Base-by-base conservation (phyloP, 2,113 vertebrate species). In the Lipophrys pholis region DNA sequence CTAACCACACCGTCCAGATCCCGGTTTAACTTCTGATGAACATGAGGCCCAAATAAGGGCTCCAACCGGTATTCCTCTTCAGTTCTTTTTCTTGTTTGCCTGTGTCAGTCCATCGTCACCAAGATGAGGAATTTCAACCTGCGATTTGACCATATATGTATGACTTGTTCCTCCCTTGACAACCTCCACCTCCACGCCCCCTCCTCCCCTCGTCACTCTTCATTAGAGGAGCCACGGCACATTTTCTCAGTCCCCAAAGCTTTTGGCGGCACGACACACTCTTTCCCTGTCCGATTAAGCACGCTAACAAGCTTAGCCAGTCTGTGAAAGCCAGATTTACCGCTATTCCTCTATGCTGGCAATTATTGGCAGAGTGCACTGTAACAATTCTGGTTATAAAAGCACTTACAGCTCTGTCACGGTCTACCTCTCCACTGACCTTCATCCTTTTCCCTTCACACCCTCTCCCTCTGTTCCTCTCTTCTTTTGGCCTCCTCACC, bases 241-340 rank as follows among this genome's bases (percentile, higher is more conserved):
- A 66, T 83, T 84, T 88, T 80, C 83, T 81, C 76, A 58, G 73
- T 77, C 49, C 43, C 52, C 57, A 53, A 74, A 76, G 64, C 72
- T 72, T 82, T 84, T 76, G 66, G 70, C 66, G 46, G 68, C 36
- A 66, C 74, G 77, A 84, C 86, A 86, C 84, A 82, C 81, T 86
- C 85, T 73, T 81, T 67, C 77, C 78, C 81, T 87, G 86, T 92
- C 85, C 67, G 90, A 89, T 92, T 92, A 93, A 89, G 73, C 82
- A 68, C 40, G 59, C 87, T 91, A 92, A 92, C 86, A 83, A 88
- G 89, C 82, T 90, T 90, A 90, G 81, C 75, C 17, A 2, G 54
- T 67, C 76, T 84, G 83, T 87, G 84, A 90, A 91, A 87, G 85
- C 51, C 83, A 81, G 80, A 82, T 91, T 91, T 91, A 89, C 76